A percentile compares a stretch with the other conserved stretches of the same genome.
Conservation (phyloP, 2,888 invertebrate species). For the Yponomeuta cagnagella region DNA sequence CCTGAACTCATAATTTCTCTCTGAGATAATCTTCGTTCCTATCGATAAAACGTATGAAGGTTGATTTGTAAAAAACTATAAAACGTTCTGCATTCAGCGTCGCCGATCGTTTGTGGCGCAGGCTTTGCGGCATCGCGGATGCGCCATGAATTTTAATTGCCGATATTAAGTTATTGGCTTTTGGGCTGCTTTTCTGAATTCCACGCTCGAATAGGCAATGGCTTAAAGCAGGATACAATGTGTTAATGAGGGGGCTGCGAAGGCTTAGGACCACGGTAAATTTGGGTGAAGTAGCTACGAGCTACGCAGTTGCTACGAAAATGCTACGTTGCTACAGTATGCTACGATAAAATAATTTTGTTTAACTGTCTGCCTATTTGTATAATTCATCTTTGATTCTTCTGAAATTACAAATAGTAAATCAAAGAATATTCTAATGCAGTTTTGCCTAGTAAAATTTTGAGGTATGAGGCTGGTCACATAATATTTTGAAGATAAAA, state of each 20-base stretch:
- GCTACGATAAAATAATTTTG: background rate
- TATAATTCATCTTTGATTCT: too few species aligned
- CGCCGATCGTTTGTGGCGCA: background rate
- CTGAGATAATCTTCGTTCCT: too few species aligned
- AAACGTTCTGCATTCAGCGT: too few species aligned
- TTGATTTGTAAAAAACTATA: too few species aligned
- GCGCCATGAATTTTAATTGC: constrained; percentile 1
- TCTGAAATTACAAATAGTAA: too few species aligned
- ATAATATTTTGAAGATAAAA: too few species aligned
- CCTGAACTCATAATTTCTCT: too few species aligned
- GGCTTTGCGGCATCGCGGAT: background rate
- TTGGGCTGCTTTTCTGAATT: background rate
- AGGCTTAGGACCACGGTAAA: background rate
- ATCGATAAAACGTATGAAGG: too few species aligned
- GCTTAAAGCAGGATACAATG: background rate
- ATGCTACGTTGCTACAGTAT: background rate
- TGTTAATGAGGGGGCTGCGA: background rate
- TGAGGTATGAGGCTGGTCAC: too few species aligned
- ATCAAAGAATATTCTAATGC: too few species aligned
- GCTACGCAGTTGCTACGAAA: background rate
- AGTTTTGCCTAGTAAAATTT: too few species aligned
- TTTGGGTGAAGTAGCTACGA: background rate
- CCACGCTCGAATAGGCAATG: background rate
- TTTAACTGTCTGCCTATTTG: too few species aligned
- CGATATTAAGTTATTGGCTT: background rate